Base-by-base conservation (phyloP, 2,888 invertebrate species). In the Orthonevra nobilis region DNA sequence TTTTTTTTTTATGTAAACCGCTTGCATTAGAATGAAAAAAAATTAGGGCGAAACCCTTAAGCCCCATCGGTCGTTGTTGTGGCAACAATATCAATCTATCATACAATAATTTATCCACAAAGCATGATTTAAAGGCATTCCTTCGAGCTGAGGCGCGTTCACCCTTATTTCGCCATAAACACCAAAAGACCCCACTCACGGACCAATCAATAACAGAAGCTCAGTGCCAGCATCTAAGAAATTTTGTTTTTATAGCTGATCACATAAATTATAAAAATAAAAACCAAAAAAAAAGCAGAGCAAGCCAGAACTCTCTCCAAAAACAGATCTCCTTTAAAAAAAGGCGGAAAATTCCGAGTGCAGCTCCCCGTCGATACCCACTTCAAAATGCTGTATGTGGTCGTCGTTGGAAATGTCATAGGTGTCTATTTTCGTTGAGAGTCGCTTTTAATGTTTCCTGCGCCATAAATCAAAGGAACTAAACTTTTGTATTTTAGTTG, bases 401-500 rank as follows among this genome's bases (percentile, higher is more conserved):
- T 38, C 46, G 32, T 38, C 46, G 58, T 50, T 69, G 32, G 50
- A 69, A 69, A 69, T 69, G 69, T 69, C 69, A 69, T 60, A 69
- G 69, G 28, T 50, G 56, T 56, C 69, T 75, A 75, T 69, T 75
- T 75, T 75, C 17, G 58, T 63, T 30, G 32, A 48, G 40, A 58
- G 46, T 19, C 40, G 40, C 58, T 48, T 75, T 44, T 52, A 58
- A 64, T 69, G 63, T 44, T 75, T 63, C 61, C 56, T 63, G 50
- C 42, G 63, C 28, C 63, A 75, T 69, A 63, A 75, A 69, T 69
- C 63, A 69, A 75, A 75, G 52, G 14, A 52, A 19, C 9, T 48
- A 14, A 54, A 36, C 20, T 12, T 34, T 52, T 52, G 7, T 14
- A 6, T 58, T 50, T 30, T 32, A 5, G 20, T 60, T 50, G n/a